These are phyloP conservation scores for Atrichornis clamosus DNA, from an alignment of 2,113 vertebrate genomes.

Conservation along the genomic window DNA sequence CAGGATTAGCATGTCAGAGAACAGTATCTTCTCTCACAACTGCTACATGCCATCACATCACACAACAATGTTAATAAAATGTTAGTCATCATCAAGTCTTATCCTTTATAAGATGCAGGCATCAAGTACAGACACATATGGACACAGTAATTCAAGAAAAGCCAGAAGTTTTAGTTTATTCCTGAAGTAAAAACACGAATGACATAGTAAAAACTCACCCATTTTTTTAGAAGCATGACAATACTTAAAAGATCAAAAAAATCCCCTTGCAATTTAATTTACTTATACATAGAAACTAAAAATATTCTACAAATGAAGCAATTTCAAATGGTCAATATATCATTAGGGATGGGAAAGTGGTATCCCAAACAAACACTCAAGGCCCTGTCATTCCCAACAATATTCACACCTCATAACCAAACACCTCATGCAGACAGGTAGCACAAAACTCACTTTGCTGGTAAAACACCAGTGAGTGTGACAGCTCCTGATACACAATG, in stretches of 20 bases:
- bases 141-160: neutral
- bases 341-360: neutral
- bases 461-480: neutral
- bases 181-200: neutral
- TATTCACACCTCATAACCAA: neutral
- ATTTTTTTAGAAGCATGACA: neutral
- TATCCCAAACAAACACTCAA: neutral
- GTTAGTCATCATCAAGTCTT: neutral
- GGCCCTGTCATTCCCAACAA: neutral
- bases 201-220: neutral
- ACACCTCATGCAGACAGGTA: neutral
- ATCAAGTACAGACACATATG: neutral
- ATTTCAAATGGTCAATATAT: neutral
- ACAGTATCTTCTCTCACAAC: slow-evolving; percentile 19
- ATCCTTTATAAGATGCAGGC: neutral
- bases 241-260: neutral
- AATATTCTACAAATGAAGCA: neutral
- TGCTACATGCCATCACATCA: slow-evolving; percentile 30
- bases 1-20: slow-evolving; percentile 39
- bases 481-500: neutral
- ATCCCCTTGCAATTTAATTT: neutral
- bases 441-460: neutral
- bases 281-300: neutral
- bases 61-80: slow-evolving; percentile 7
- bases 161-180: neutral